Evolutionary conservation across 2,113 vertebrate genomes (phyloP).

Genomic region (Mormyrus iriodes): DNA sequence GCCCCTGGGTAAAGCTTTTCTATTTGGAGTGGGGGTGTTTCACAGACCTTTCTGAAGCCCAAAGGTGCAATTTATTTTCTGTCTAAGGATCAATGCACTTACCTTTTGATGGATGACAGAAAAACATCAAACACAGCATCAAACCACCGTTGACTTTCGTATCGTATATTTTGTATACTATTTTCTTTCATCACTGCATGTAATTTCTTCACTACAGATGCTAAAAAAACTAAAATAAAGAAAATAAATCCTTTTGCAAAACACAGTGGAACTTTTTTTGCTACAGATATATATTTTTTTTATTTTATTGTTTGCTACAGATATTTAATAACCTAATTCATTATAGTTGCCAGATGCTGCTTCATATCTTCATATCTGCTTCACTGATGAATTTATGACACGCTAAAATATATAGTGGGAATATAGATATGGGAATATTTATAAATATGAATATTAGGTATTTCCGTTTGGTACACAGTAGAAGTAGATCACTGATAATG

Average conservation of each 20-base stretch:
- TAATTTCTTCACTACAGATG: neutral
- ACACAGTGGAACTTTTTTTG: neutral
- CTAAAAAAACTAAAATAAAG: neutral
- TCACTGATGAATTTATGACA: neutral
- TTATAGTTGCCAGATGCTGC: neutral
- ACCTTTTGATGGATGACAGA: neutral
- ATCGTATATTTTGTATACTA: neutral
- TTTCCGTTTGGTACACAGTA: neutral
- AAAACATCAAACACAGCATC: conserved; percentile 4
- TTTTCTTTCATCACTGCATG: neutral
- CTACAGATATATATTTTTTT: too few species aligned
- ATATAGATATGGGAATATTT: neutral
- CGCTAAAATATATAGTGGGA: neutral
- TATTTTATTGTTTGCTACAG: too few species aligned
- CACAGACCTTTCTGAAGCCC: conserved; percentile 34
- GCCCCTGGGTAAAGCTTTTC: neutral
- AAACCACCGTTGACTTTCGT: neutral
- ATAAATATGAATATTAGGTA: neutral
- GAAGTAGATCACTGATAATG: neutral
- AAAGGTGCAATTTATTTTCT: neutral
- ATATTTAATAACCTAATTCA: neutral
- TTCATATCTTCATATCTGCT: neutral
- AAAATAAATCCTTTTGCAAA: neutral
- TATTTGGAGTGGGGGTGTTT: neutral
- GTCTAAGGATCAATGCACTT: neutral